Conservation (phyloP, 2,888 invertebrate species). For the Panopea generosa region DNA sequence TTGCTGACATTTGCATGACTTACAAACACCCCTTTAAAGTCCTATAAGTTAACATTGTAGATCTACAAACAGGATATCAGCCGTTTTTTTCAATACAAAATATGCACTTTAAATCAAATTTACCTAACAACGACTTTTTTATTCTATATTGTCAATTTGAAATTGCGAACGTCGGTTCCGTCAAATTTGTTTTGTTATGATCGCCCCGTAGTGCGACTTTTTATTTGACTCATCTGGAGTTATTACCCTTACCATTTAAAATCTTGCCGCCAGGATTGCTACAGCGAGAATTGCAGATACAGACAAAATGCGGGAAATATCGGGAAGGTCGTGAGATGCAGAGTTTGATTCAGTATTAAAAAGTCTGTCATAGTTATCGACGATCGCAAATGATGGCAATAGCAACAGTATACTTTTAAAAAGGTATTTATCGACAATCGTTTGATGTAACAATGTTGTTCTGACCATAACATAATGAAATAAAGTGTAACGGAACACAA, state of each 20-base stretch:
- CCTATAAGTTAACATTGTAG: background rate
- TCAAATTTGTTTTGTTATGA: background rate
- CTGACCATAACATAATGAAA: conserved; percentile 2
- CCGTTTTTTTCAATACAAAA: background rate
- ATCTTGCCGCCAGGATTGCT: background rate
- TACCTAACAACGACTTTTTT: background rate
- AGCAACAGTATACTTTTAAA: background rate
- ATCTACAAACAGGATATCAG: background rate
- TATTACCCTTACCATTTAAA: background rate
- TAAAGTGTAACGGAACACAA: background rate
- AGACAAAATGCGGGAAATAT: background rate
- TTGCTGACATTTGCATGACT: background rate
- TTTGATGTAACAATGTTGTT: background rate
- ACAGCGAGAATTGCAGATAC: background rate
- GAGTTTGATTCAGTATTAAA: background rate
- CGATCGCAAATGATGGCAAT: conserved; percentile 1
- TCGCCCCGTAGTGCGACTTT: conserved; percentile 4
- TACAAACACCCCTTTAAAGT: background rate
- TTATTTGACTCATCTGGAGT: conserved; percentile 1
- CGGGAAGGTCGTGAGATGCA: background rate
- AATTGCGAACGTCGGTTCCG: background rate
- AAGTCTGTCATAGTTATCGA: background rate
- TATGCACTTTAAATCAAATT: background rate
- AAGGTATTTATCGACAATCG: background rate
- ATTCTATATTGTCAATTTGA: background rate